phyloP scores from a whole-genome alignment of 2,113 vertebrate species.

The Calyptomena viridis region DNA sequence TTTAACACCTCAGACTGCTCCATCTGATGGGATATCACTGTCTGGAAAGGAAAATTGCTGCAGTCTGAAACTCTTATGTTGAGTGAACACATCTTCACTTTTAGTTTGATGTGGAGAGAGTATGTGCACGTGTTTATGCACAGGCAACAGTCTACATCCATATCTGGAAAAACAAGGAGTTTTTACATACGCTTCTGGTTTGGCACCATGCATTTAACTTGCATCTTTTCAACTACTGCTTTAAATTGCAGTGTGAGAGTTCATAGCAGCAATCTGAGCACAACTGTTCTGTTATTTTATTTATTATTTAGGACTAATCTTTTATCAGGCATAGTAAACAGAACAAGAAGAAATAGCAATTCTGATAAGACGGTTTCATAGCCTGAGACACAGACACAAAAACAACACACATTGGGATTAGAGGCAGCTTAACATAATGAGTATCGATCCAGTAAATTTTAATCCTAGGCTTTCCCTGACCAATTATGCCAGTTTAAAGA shows the following conservation, averaged over 20 bases:
- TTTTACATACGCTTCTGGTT: neutral
- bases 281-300: neutral
- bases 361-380: neutral
- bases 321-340: neutral
- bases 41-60: neutral
- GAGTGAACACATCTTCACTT: neutral
- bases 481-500: conserved; percentile 3
- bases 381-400: neutral
- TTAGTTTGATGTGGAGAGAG: neutral
- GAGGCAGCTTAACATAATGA: neutral
- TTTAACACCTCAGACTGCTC: neutral
- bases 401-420: neutral
- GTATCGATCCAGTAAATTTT: neutral
- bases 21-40: neutral
- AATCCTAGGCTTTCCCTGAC: neutral
- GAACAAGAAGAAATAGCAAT: neutral
- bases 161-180: neutral
- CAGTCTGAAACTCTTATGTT: neutral
- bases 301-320: neutral
- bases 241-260: neutral
- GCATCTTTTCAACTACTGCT: neutral
- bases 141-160: neutral
- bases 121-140: neutral
- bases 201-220: neutral
- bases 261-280: neutral